Base-by-base conservation (phyloP, 2,888 invertebrate genomes). In the Elegia similella region DNA sequence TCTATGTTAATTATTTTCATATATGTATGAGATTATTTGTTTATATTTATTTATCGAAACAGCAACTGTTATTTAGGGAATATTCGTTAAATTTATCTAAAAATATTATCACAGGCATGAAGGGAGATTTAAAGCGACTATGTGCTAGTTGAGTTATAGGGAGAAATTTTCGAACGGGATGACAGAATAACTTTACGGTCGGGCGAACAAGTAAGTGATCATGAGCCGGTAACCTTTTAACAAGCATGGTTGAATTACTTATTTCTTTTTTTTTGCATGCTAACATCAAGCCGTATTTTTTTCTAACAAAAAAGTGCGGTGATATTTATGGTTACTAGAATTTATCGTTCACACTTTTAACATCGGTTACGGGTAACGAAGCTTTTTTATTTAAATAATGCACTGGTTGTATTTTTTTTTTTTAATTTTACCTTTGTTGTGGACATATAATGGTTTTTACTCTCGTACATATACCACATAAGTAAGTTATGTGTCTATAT, bases 151-250 rank as follows among this genome's bases (percentile, higher is more conserved):
- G 16, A 13, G 29, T 48, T 54, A 53, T 47, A 44, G 53, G 47
- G 47, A 29, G 42, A 16, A 32, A 38, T 43, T 42, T 10, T 57
- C 34, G 34, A 56, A 8, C 34, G 32, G 52, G 42, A 38, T 47
- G 42, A 34, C 30, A 42, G 16, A 16, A 42, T 38, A 23, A 47
- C 42, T 42, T 42, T 16, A 16, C 52, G 47, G 13, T 38, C 52
- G 56, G 47, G 53, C 59, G 23, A 55, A 52, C 66, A 68, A 67
- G 86, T 86, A 82, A 85, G 89, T 89, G 89, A 89, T 89, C 89
- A 88, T 82, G 72, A 76, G 86, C 89, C 89, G 88, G 88, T 84
- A 78, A 75, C 67, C 63, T 67, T 64, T 61, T 72, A 68, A 67
- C 74, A 75, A 72, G 82, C 82, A 83, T 82, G 82, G 58, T 67